These are phyloP conservation scores for Varanus komodoensis DNA, from an alignment of 2,113 vertebrate genomes.

Conservation along the genomic window DNA sequence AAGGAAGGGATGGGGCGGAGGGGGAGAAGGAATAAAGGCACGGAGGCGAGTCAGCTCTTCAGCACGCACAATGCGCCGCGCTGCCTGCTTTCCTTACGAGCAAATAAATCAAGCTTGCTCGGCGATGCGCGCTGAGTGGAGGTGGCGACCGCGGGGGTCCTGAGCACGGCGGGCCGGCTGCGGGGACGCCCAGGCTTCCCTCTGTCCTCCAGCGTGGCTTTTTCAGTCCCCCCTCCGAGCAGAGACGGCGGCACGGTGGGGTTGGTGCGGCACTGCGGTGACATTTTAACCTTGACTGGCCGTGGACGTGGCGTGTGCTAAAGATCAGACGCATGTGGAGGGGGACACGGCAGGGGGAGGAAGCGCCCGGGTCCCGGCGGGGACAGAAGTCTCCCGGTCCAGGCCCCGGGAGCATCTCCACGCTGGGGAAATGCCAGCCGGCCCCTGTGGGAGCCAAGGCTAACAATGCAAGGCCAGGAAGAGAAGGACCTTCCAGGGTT, in stretches of 20 bases:
- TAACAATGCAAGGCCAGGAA: no score
- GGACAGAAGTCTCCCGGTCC: neutral
- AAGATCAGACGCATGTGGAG: neutral
- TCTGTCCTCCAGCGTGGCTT: fast-evolving
- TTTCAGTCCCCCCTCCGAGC: no score
- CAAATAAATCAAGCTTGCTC: neutral
- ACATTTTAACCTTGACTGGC: slow-evolving; percentile 6
- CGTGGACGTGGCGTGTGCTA: neutral
- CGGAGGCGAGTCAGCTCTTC: slow-evolving; percentile 33
- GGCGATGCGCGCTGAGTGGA: fast-evolving
- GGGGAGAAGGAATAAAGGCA: neutral
- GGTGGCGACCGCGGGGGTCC: neutral
- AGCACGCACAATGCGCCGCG: neutral
- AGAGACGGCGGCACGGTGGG: neutral
- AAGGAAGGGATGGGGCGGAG: neutral
- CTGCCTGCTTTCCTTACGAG: neutral
- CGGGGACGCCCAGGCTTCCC: neutral
- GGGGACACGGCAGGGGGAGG: neutral
- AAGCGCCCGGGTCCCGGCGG: neutral
- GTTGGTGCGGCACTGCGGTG: neutral
- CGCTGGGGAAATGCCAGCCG: neutral
- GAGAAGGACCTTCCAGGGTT: no score
- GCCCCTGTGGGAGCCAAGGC: neutral
- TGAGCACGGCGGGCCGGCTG: neutral
- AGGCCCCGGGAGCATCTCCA: neutral